Evolutionary conservation across 2,797 vertebrate genomes (phyloP).

Genomic region (Okamejei kenojei): DNA sequence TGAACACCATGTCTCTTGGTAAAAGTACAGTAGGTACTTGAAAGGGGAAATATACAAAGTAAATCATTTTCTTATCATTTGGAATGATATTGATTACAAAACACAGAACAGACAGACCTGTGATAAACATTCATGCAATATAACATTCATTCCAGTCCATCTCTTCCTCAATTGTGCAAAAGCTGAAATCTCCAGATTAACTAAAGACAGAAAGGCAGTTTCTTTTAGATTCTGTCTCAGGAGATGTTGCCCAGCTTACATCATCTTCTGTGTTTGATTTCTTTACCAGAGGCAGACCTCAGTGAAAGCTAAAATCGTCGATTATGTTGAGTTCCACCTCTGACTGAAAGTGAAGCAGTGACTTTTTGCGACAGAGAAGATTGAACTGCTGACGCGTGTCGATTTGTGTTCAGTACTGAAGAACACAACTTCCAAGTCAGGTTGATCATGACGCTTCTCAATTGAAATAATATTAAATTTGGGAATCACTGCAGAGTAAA

Average conservation of each 20-base stretch:
- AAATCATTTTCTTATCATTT: not conserved
- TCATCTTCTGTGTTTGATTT: too few relatives aligned
- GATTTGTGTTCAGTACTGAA: not conserved
- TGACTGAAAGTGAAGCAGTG: not conserved
- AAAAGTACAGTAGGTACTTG: not conserved
- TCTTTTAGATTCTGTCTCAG: too few relatives aligned
- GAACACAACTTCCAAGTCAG: not conserved
- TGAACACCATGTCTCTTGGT: not conserved
- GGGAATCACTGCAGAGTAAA: not conserved
- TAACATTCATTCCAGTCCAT: not conserved
- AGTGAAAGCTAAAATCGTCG: not conserved
- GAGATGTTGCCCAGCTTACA: too few relatives aligned
- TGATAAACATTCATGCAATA: not conserved
- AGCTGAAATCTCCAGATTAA: too few relatives aligned
- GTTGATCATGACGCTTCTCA: not conserved
- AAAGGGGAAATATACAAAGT: not conserved
- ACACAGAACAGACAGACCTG: not conserved
- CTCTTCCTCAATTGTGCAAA: not conserved
- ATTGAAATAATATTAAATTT: not conserved
- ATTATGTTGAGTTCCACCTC: not conserved
- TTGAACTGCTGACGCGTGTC: not conserved
- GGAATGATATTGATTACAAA: not conserved
- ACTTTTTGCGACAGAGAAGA: not conserved
- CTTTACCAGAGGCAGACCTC: not conserved
- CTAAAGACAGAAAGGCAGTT: too few relatives aligned